phyloP scores from a whole-genome alignment of 2,113 vertebrate species.

The Corapipo altera region DNA sequence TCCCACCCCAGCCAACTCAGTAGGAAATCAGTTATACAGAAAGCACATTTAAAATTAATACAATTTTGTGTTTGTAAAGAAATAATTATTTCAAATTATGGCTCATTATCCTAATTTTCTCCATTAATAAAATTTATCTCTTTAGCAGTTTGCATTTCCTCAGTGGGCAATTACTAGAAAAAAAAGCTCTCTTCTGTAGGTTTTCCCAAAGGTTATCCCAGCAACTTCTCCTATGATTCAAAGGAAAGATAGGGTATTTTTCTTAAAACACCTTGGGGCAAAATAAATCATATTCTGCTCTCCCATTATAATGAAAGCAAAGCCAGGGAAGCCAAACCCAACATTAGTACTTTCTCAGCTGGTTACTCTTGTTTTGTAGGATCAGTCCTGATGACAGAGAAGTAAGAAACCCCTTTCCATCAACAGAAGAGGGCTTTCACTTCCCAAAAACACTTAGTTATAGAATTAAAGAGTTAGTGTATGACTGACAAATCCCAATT shows the following conservation, averaged over 20 bases:
- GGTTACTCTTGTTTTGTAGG: background rate
- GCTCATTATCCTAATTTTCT: conserved; percentile 72
- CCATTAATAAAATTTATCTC: conserved; percentile 71
- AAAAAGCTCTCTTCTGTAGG: conserved; percentile 45
- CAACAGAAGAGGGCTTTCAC: background rate
- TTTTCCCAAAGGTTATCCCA: conserved; percentile 61
- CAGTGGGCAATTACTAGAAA: conserved; percentile 56
- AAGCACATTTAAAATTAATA: conserved; percentile 76
- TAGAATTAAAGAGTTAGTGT: background rate
- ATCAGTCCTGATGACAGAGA: background rate
- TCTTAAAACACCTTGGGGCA: background rate
- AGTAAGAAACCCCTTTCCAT: background rate
- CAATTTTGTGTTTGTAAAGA: conserved; percentile 74
- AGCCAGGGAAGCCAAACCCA: background rate
- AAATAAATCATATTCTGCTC: background rate
- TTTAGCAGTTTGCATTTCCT: conserved; percentile 70
- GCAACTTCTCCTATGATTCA: conserved; percentile 17
- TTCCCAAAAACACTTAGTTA: background rate
- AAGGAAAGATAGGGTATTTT: background rate
- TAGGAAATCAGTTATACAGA: conserved; percentile 69
- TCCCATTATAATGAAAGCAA: background rate
- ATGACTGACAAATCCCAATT: background rate
- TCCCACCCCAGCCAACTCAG: conserved; percentile 65
- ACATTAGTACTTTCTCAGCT: background rate
- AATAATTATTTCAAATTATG: conserved; percentile 80